phyloP scores from a whole-genome alignment of 30 jellyfish, hydroid and myxozoan species.

The Nemopilema nomurai region DNA sequence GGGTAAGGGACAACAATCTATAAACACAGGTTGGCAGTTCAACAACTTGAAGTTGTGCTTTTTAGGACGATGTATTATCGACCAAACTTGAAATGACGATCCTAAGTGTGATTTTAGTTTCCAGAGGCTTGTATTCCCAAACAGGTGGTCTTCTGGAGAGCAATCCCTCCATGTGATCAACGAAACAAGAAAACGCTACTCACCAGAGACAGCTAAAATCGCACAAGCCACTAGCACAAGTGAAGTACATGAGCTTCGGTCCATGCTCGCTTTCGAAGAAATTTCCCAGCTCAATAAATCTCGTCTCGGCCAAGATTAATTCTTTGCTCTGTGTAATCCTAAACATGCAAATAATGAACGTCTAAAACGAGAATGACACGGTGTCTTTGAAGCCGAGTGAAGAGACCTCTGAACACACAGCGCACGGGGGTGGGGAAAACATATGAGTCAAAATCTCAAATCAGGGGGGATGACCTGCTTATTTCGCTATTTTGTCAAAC shows the following conservation, averaged over 20 bases:
- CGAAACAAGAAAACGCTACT: not conserved
- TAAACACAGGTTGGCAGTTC: too few relatives aligned
- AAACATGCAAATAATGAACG: constrained; percentile 31
- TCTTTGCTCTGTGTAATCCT: constrained; percentile 42
- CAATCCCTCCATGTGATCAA: not conserved
- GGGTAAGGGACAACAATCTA: too few relatives aligned
- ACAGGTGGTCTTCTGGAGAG: not conserved
- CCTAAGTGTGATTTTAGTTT: not conserved
- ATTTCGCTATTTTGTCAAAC: too few relatives aligned
- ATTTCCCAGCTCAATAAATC: constrained; percentile 25
- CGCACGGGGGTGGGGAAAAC: constrained; percentile 25
- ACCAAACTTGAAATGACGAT: not conserved
- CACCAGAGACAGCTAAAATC: not conserved
- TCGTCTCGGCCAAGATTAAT: constrained; percentile 56
- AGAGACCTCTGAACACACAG: constrained; percentile 1
- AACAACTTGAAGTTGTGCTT: too few relatives aligned
- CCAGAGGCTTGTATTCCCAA: not conserved
- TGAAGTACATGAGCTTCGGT: not conserved
- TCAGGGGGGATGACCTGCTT: not conserved
- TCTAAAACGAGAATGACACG: constrained; percentile 29
- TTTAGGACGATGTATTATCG: too few relatives aligned
- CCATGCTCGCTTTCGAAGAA: constrained; percentile 11
- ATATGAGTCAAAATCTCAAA: not conserved
- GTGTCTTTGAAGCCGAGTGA: constrained; percentile 9
- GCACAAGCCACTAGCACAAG: not conserved